A percentile compares a stretch with the other conserved stretches of the same genome.
Conservation (phyloP, 2,888 invertebrate species). For the Apodemia zela region DNA sequence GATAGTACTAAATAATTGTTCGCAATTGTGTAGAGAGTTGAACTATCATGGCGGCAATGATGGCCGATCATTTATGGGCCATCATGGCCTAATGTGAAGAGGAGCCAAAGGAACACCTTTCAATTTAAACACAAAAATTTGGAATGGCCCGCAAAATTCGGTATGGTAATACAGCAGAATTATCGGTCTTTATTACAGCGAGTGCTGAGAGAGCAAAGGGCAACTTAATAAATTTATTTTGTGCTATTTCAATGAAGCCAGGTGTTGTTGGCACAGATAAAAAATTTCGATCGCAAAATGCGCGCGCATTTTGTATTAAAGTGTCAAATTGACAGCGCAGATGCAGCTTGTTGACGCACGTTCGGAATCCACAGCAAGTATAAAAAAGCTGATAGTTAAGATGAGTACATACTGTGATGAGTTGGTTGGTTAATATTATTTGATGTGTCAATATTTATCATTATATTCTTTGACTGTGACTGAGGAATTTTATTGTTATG, state of each 20-base stretch:
- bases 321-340: constrained; percentile 72
- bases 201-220: constrained; percentile 10
- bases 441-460: not conserved
- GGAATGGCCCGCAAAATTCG: not conserved
- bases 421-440: not conserved
- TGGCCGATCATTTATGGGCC: too few relatives aligned
- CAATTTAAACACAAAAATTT: too few relatives aligned
- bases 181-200: constrained; percentile 4
- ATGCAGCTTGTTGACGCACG: constrained; percentile 41
- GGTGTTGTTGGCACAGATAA: constrained; percentile 24
- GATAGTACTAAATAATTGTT: too few relatives aligned
- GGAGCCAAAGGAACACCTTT: too few relatives aligned
- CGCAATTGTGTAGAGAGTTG: too few relatives aligned
- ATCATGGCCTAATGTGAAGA: too few relatives aligned
- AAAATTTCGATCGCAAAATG: constrained; percentile 40
- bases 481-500: too few relatives aligned
- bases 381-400: constrained; percentile 9
- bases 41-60: too few relatives aligned
- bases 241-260: constrained; percentile 20
- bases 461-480: too few relatives aligned
- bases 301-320: constrained; percentile 56
- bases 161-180: not conserved
- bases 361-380: constrained; percentile 39
- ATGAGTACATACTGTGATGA: constrained; percentile 6
- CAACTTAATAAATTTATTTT: constrained; percentile 16